phyloP scores from a whole-genome alignment of 2,797 vertebrate genomes.

The Poecile montanus region DNA sequence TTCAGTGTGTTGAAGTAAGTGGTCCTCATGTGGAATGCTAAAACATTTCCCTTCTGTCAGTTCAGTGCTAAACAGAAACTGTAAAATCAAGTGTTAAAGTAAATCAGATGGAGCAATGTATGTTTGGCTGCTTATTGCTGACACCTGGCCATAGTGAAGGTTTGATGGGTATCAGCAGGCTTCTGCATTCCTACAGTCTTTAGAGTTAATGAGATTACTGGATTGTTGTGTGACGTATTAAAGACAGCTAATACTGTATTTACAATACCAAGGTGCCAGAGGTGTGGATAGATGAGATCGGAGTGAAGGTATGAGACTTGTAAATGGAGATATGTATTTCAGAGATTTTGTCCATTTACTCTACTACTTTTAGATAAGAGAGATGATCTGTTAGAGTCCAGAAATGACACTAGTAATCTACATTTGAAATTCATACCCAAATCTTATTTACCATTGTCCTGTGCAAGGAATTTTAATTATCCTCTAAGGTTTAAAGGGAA shows the following conservation, averaged over 20 bases:
- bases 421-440: background rate
- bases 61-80: background rate
- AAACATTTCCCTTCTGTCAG: background rate
- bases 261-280: background rate
- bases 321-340: background rate
- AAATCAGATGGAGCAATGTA: background rate
- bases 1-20: background rate
- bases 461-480: constrained; percentile 18
- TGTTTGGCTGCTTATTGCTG: background rate
- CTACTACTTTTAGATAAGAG: background rate
- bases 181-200: background rate
- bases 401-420: constrained; percentile 4
- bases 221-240: background rate
- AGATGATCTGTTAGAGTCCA: background rate
- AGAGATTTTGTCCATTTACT: background rate
- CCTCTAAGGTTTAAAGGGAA: background rate
- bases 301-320: background rate
- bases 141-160: background rate
- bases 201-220: background rate
- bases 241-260: background rate
- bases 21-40: background rate
- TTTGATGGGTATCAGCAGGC: background rate
- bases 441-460: constrained; percentile 30
- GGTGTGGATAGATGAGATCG: background rate
- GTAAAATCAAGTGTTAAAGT: background rate